Base-by-base conservation (phyloP, 2,888 invertebrate species). In the Polydesmus complanatus region DNA sequence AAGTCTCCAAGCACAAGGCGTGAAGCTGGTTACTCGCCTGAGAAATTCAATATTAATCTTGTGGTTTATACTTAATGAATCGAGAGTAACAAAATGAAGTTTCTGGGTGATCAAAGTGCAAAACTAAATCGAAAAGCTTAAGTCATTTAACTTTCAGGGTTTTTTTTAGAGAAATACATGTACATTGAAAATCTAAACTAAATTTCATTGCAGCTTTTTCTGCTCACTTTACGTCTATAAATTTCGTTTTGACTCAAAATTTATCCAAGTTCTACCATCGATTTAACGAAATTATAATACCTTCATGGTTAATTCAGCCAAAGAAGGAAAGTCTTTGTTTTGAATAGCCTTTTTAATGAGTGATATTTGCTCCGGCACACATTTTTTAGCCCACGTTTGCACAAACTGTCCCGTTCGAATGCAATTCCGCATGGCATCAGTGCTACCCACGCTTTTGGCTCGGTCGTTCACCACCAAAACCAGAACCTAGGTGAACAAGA, bases 21-120 rank as follows among this genome's bases (percentile, higher is more conserved):
- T 98, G 98, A 70, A 98, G 85, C 72, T 95, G 91, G 78, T 98
- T 97, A 63, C 95, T 95, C 70, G 98, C 98, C 74, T 73, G 66
- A 14, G 65, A 68, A 61, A 27, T 25, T 1, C 22, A 23, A 37
- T n/a, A n/a, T n/a, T n/a, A n/a, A n/a, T n/a, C n/a, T n/a, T n/a
- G n/a, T n/a, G n/a, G n/a, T n/a, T n/a, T n/a, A n/a, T n/a, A n/a
- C n/a, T n/a, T n/a, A n/a, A n/a, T n/a, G n/a, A n/a, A n/a, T n/a
- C n/a, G n/a, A n/a, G n/a, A n/a, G n/a, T n/a, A n/a, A n/a, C n/a
- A n/a, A n/a, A n/a, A n/a, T n/a, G n/a, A n/a, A n/a, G n/a, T n/a
- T n/a, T n/a, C n/a, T n/a, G n/a, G n/a, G n/a, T n/a, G n/a, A n/a
- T n/a, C n/a, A n/a, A n/a, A n/a, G n/a, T n/a, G n/a, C n/a, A n/a